These are phyloP conservation scores for Aproaerema taeniolella DNA, from an alignment of 2,888 invertebrate genomes.

Conservation along the genomic window DNA sequence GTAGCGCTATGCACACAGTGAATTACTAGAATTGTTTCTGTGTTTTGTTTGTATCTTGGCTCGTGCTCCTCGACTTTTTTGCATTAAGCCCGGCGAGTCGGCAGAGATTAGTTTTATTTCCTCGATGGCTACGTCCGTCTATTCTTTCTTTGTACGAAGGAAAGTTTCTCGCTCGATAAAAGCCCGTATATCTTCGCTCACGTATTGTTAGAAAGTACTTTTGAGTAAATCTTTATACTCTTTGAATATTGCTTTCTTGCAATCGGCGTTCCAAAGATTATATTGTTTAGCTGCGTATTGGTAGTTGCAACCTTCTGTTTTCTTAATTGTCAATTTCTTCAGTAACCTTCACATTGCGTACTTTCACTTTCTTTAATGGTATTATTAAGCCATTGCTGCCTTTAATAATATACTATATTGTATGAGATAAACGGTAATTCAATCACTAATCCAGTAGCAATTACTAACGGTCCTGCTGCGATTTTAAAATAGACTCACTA, in stretches of 20 bases:
- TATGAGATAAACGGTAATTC: too few relatives aligned
- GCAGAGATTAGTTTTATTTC: slow-evolving; percentile 42
- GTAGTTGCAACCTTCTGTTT: slow-evolving; percentile 3
- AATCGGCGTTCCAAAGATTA: slow-evolving; percentile 3
- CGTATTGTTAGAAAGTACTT: slow-evolving; percentile 51
- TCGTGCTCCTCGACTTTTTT: slow-evolving; percentile 38
- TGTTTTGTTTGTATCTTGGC: slow-evolving; percentile 31
- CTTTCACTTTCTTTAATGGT: slow-evolving; percentile 1
- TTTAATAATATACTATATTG: too few relatives aligned
- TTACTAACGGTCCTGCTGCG: too few relatives aligned
- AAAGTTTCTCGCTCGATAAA: slow-evolving; percentile 42
- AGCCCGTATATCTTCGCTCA: slow-evolving; percentile 35
- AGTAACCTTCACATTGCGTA: background rate
- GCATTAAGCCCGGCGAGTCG: slow-evolving; percentile 25
- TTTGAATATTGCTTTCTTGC: slow-evolving; percentile 7
- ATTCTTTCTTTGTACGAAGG: slow-evolving; percentile 29
- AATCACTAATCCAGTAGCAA: too few relatives aligned
- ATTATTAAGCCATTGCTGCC: too few relatives aligned
- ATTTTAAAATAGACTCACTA: too few relatives aligned
- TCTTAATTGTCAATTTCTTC: background rate
- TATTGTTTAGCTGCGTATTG: slow-evolving; percentile 5
- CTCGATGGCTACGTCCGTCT: slow-evolving; percentile 30
- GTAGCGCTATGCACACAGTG: slow-evolving; percentile 21
- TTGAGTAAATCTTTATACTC: slow-evolving; percentile 27
- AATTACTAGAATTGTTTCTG: slow-evolving; percentile 33